Base-by-base conservation (phyloP, 2,797 vertebrate species). In the Epinephelus malabaricus region DNA sequence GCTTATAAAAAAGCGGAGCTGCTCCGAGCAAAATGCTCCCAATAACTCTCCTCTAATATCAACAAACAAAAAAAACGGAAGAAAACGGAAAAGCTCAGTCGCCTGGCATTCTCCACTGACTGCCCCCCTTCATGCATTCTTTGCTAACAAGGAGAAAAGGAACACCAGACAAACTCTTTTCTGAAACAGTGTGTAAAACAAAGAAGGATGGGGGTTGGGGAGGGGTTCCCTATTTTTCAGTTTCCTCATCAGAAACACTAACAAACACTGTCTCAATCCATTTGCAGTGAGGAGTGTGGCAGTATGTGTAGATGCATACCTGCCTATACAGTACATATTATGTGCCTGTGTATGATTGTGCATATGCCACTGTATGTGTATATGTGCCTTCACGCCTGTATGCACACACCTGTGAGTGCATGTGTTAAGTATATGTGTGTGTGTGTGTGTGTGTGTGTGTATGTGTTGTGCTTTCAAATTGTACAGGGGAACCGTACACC, bases 191-290 rank as follows among this genome's bases (percentile, higher is more conserved):
- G 76, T 66, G 79, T 66, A 59, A 86, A 61, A 76, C 69, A 74
- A 79, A 73, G 69, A 30, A 4, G 12, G 43, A 17, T 21, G 55
- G 45, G 61, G 53, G 18, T n/a, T 43, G 8, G 27, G n/a, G 25
- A 55, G 45, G 61, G 53, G 14, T 25, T 47, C 1, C 11, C 23
- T 70, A 45, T 72, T 69, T 79, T 83, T 69, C 69, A 72, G 68
- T 80, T 84, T 86, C 87, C 88, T 88, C 75, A 85, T 91, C 87
- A 88, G 86, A 67, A 89, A 90, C 79, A 88, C 82, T 43, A 47
- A 86, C 86, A 92, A 87, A 90, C 88, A 90, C 55, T 75, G 83
- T 86, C 81, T 84, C n/a, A 71, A 56, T 10, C 55, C 61, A 79
- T 92, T 82, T 86, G 67, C 49, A 61, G 13, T 50, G 54, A 87